These are phyloP conservation scores for Drosophila anomelani DNA, from an alignment of 2,888 invertebrate genomes.

Conservation along the genomic window DNA sequence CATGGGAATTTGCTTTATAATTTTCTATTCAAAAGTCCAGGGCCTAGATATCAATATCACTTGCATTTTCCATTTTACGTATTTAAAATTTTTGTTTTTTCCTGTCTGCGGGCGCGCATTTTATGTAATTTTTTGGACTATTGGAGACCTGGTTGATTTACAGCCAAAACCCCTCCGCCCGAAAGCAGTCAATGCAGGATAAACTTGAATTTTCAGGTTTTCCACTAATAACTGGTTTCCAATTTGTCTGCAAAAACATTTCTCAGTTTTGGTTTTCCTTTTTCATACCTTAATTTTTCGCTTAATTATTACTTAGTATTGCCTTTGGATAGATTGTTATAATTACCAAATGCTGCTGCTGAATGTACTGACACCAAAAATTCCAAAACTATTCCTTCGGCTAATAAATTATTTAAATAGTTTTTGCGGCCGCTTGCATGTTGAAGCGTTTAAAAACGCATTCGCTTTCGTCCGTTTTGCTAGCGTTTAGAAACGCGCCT, in stretches of 20 bases:
- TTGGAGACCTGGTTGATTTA: conserved; percentile 28
- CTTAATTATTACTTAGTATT: conserved; percentile 9
- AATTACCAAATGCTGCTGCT: conserved; percentile 31
- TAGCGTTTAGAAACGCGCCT: conserved; percentile 6
- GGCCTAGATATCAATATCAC: conserved; percentile 3
- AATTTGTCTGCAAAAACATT: conserved; percentile 43
- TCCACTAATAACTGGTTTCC: conserved; percentile 54
- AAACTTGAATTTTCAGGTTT: conserved; percentile 71
- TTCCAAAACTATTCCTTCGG: conserved; percentile 13
- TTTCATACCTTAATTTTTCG: conserved; percentile 6
- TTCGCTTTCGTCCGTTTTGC: background rate
- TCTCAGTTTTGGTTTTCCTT: conserved; percentile 17
- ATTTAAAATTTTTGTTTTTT: conserved; percentile 40
- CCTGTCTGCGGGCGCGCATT: conserved; percentile 20
- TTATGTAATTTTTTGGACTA: conserved; percentile 47
- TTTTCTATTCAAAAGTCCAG: conserved; percentile 10
- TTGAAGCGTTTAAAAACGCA: conserved; percentile 36
- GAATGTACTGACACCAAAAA: conserved; percentile 4
- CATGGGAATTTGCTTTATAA: conserved; percentile 55
- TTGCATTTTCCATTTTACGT: conserved; percentile 24
- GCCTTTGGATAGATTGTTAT: conserved; percentile 40
- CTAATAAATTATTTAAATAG: conserved; percentile 14
- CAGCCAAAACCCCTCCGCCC: conserved; percentile 13
- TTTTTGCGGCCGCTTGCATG: conserved; percentile 26
- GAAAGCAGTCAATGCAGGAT: conserved; percentile 50